Base-by-base conservation (phyloP, 2,888 invertebrate species). In the Drosophila infuscata region DNA sequence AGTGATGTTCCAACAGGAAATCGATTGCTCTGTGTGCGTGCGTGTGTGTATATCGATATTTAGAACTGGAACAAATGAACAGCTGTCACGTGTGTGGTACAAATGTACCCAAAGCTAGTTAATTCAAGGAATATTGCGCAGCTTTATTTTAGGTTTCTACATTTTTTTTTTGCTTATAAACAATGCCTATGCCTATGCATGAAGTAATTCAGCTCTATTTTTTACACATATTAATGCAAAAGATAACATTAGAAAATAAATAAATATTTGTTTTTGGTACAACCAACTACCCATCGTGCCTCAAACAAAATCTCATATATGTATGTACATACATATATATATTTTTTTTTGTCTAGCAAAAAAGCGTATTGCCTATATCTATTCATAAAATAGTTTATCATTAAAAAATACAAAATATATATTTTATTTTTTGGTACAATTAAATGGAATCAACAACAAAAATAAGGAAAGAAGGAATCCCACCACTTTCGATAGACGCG, bases 1-100 rank as follows among this genome's bases (percentile, higher is more conserved):
- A 70, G 69, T 36, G 74, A 73, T 70, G 69, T 25, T 20, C 43
- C 46, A 20, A 35, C 49, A 36, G 32, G 17, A 49, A 43, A 72
- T 72, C 69, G 74, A 73, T 63, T 43, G 35, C 20, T 29, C 0
- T n/a, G 36, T 38, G 12, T 32, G 57, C 46, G 46, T 7, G 46
- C 38, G 3, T 9, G 51, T 33, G 29, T 36, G 41, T 41, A 15
- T 30, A 51, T 48, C 59, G 52, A 59, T 59, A 17, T 2, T 7
- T 25, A 12, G 38, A 38, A 38, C 46, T 46, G 5, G 46, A 46
- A 25, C 46, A 25, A 4, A 15, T 25, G 46, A 46, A 15, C 46
- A 25, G 15, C 15, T 25, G 46, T 46, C 25, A 46, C 25, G 25
- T 25, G 25, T 46, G 25, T 46, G 15, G 25, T 15, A 25, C 25